Evolutionary conservation across 2,888 invertebrate species (phyloP).

Genomic region (Fragum fragum): DNA sequence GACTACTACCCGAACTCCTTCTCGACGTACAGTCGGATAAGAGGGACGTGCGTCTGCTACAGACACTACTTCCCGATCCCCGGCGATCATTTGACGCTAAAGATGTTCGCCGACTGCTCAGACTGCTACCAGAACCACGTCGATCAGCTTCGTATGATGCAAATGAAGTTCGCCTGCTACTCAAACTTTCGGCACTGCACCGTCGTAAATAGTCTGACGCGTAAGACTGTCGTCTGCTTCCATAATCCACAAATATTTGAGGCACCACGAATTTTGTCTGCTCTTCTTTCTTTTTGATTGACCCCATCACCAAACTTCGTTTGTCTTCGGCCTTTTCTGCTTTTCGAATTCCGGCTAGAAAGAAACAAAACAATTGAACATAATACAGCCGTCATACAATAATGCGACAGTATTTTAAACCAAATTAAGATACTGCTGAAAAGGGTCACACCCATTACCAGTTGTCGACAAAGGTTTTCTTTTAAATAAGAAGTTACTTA

Average conservation of each 20-base stretch:
- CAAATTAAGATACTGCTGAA: no score
- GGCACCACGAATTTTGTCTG: conserved; percentile 83
- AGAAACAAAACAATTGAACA: no score
- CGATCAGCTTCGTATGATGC: conserved; percentile 76
- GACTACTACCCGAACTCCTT: conserved; percentile 78
- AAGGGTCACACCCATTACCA: no score
- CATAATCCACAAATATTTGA: conserved; percentile 84
- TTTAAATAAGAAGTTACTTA: no score
- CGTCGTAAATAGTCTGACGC: conserved; percentile 77
- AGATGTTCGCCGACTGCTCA: conserved; percentile 81
- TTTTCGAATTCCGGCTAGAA: conserved; percentile 64
- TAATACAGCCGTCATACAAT: no score
- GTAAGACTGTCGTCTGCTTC: conserved; percentile 81
- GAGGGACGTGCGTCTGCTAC: conserved; percentile 80
- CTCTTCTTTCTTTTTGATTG: conserved; percentile 77
- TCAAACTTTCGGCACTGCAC: conserved; percentile 73
- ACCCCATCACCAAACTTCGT: conserved; percentile 78
- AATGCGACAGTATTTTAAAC: no score
- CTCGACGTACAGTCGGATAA: conserved; percentile 81
- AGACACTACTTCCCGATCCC: conserved; percentile 80
- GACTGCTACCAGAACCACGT: conserved; percentile 80
- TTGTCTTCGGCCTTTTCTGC: conserved; percentile 77
- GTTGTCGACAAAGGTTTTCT: no score
- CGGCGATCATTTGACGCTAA: conserved; percentile 81
- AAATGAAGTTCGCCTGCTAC: conserved; percentile 76